Conservation (phyloP, 2,113 vertebrate species). For the Guaruba guarouba region DNA sequence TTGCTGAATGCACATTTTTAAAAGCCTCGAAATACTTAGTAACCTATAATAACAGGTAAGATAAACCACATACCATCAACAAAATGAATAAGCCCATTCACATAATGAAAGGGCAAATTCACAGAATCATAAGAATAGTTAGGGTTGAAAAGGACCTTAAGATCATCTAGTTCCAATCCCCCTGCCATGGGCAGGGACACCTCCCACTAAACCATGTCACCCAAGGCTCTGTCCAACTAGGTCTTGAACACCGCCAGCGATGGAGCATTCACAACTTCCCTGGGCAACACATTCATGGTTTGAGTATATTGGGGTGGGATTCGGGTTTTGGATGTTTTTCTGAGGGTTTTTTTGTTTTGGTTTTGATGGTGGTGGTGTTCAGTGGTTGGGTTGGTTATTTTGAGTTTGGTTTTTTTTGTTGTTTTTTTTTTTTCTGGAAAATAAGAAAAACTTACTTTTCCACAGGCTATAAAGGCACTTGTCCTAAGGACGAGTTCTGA, state of each 20-base stretch:
- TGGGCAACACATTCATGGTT: background rate
- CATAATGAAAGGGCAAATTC: background rate
- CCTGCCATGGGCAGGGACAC: no score
- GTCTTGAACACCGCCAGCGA: no score
- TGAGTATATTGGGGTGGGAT: accelerated
- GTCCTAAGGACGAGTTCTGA: background rate
- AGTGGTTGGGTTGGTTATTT: background rate
- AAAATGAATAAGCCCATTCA: background rate
- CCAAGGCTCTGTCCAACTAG: no score
- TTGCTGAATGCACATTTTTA: background rate
- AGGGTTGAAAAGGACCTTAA: no score
- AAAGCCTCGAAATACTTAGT: background rate
- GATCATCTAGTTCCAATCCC: no score
- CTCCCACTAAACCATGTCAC: no score
- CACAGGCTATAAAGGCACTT: background rate
- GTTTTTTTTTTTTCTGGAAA: background rate
- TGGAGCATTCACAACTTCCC: no score
- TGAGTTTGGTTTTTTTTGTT: background rate
- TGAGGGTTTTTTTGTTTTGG: no score
- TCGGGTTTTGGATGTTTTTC: background rate
- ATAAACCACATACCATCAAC: background rate
- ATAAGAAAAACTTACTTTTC: background rate
- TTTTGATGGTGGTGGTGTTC: background rate
- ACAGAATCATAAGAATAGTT: no score
- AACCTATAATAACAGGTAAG: background rate